Conservation (phyloP, 2,888 invertebrate species). For the Seira ritae region DNA sequence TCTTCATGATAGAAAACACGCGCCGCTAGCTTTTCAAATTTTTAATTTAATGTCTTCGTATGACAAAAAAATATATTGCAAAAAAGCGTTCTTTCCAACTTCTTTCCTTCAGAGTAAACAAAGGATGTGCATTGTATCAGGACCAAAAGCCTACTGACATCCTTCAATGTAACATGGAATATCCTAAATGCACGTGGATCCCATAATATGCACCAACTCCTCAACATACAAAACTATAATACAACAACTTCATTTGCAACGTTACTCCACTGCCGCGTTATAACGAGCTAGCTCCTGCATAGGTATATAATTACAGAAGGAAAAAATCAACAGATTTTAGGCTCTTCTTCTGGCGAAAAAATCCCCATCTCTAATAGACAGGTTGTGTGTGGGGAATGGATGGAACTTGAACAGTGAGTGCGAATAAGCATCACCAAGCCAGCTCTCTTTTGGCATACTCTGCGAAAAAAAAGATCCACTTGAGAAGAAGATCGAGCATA, state of each 20-base stretch:
- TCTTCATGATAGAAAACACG: neutral
- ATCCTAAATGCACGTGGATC: slow-evolving; percentile 69
- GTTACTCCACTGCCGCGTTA: neutral
- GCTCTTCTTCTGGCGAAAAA: neutral
- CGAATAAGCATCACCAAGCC: slow-evolving; percentile 36
- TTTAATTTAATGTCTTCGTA: neutral
- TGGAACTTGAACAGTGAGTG: slow-evolving; percentile 52
- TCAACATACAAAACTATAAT: too few relatives aligned
- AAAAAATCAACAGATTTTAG: neutral
- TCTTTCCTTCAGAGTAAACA: slow-evolving; percentile 47
- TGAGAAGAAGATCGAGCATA: slow-evolving; percentile 40
- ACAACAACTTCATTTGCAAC: slow-evolving; percentile 11
- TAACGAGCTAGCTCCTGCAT: neutral
- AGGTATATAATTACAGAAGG: slow-evolving; percentile 3
- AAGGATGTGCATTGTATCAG: slow-evolving; percentile 65
- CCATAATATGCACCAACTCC: slow-evolving; percentile 23
- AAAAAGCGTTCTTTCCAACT: slow-evolving; percentile 25
- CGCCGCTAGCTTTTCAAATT: neutral
- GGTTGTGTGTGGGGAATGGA: slow-evolving; percentile 41
- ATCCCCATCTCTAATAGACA: slow-evolving; percentile 35
- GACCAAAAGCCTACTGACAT: slow-evolving; percentile 71
- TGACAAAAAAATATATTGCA: neutral
- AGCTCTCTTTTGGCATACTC: slow-evolving; percentile 55
- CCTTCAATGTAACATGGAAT: slow-evolving; percentile 65
- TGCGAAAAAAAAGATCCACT: slow-evolving; percentile 46